A percentile compares a stretch with the other conserved stretches of the same genome.
phyloP scores from a whole-genome alignment of 1,140 invertebrate species.

The Panagrolaimus sp. region DNA sequence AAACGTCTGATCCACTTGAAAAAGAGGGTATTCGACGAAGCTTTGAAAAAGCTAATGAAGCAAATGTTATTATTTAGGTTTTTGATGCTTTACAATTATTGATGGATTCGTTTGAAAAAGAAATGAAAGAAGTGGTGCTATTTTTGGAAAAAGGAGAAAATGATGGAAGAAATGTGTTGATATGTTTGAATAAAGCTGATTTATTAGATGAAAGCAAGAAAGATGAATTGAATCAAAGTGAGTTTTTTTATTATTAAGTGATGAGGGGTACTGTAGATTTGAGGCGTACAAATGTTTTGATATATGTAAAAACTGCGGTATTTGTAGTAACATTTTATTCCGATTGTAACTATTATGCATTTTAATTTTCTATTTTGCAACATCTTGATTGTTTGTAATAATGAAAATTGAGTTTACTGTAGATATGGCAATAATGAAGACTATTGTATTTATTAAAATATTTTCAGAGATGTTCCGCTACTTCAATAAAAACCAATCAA shows the following conservation, averaged over 20 bases:
- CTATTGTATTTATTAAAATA: not conserved
- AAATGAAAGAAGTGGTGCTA: conserved; percentile 8
- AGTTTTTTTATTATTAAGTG: too few relatives aligned
- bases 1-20: conserved; percentile 45
- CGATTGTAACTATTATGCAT: too few relatives aligned
- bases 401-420: too few relatives aligned
- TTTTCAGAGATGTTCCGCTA: not conserved
- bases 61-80: conserved; percentile 44
- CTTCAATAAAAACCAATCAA: not conserved
- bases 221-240: not conserved
- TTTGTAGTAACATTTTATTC: too few relatives aligned
- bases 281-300: too few relatives aligned
- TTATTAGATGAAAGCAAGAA: conserved; percentile 14
- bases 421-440: too few relatives aligned
- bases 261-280: too few relatives aligned
- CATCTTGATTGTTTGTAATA: too few relatives aligned
- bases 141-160: conserved; percentile 11
- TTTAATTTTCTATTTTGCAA: too few relatives aligned
- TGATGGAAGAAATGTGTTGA: conserved; percentile 22
- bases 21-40: conserved; percentile 48
- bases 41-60: conserved; percentile 40
- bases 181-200: conserved; percentile 45
- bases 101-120: conserved; percentile 14
- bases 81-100: conserved; percentile 24
- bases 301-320: too few relatives aligned